A percentile compares a stretch with the other conserved stretches of the same genome.
phyloP scores from a whole-genome alignment of 2,797 vertebrate species.

The Prionace glauca region DNA sequence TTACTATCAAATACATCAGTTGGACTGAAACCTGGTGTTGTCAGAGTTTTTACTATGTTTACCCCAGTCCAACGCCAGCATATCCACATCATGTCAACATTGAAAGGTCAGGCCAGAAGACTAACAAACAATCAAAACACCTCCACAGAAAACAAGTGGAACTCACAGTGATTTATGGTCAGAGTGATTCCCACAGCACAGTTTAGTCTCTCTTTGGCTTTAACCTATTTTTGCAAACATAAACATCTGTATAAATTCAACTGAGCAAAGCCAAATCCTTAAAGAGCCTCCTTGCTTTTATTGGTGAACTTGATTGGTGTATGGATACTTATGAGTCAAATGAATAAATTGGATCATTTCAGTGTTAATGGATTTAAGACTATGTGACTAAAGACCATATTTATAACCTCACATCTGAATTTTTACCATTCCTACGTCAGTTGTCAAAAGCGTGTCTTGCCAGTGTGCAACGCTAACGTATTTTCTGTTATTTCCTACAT shows the following conservation, averaged over 20 bases:
- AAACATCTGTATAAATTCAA: not conserved
- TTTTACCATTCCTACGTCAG: not conserved
- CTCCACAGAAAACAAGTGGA: not conserved
- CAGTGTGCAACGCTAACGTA: not conserved
- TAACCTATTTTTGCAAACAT: not conserved
- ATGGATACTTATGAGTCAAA: not conserved
- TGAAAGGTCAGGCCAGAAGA: not conserved
- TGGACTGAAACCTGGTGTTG: too few relatives aligned
- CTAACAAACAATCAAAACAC: not conserved
- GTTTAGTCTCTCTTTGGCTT: not conserved
- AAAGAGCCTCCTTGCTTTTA: not conserved
- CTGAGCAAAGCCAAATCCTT: not conserved
- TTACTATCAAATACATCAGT: too few relatives aligned
- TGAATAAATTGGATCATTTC: not conserved
- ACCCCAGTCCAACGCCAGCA: too few relatives aligned
- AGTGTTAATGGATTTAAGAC: not conserved
- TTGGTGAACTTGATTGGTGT: not conserved
- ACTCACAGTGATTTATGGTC: not conserved
- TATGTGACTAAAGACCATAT: not conserved
- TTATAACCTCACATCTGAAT: not conserved
- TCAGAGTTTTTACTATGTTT: too few relatives aligned
- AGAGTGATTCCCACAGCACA: not conserved
- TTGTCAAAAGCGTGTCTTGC: not conserved
- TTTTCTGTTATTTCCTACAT: not conserved
- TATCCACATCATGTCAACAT: not conserved